Percentiles rank a stretch among this genome's conserved stretches.
phyloP scores from a whole-genome alignment of 2,797 vertebrate genomes.

The Fistularia commersonii region DNA sequence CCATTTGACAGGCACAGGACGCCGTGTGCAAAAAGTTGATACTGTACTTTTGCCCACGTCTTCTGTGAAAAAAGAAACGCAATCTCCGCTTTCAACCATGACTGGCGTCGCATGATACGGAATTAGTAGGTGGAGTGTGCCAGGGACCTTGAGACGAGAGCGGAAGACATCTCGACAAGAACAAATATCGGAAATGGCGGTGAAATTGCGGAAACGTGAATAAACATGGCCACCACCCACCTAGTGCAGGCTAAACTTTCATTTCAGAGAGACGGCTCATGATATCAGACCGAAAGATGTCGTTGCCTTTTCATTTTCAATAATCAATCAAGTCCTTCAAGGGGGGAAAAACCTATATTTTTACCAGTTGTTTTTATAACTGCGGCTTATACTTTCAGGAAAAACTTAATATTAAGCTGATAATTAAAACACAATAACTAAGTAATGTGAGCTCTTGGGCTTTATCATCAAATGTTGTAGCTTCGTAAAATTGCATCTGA shows the following conservation, averaged over 20 bases:
- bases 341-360: too few relatives aligned
- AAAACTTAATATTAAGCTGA: too few relatives aligned
- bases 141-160: slow-evolving; percentile 1
- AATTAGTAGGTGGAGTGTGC: slow-evolving; percentile 39
- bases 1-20: slow-evolving; percentile 39
- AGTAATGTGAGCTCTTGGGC: too few relatives aligned
- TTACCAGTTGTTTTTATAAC: too few relatives aligned
- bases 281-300: neutral
- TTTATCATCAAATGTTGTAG: too few relatives aligned
- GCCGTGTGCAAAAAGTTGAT: slow-evolving; percentile 32
- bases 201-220: slow-evolving; percentile 38
- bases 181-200: slow-evolving; percentile 31
- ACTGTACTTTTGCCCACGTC: slow-evolving; percentile 32
- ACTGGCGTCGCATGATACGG: slow-evolving; percentile 40
- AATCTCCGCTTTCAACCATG: slow-evolving; percentile 60
- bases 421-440: too few relatives aligned
- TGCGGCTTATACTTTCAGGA: too few relatives aligned
- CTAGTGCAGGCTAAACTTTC: slow-evolving; percentile 1
- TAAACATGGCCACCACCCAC: slow-evolving; percentile 43
- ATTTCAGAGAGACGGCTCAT: neutral
- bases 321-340: neutral
- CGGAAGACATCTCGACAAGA: slow-evolving; percentile 9
- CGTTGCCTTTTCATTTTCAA: neutral
- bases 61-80: slow-evolving; percentile 46
- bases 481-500: neutral